These are phyloP conservation scores for Diaperis boleti DNA, from an alignment of 2,888 invertebrate species.

Conservation along the genomic window DNA sequence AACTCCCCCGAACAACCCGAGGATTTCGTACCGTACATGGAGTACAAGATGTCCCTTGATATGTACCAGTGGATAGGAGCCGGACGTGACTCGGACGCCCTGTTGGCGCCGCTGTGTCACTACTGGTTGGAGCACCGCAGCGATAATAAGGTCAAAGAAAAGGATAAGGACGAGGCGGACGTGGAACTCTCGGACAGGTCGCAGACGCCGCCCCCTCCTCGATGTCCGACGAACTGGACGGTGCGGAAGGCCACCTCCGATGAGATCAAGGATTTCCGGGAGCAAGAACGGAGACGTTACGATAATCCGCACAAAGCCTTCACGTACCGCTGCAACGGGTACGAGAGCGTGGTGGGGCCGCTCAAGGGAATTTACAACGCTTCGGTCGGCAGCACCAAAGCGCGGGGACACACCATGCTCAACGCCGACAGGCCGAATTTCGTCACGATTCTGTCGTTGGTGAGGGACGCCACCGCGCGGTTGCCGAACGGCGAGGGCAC, in stretches of 20 bases:
- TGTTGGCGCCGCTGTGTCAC: constrained; percentile 79
- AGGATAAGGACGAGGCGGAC: constrained; percentile 63
- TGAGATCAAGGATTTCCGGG: constrained; percentile 82
- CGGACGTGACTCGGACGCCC: constrained; percentile 88
- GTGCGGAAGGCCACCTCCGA: constrained; percentile 83
- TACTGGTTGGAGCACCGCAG: constrained; percentile 81
- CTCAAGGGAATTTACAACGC: constrained; percentile 75
- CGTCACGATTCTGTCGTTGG: constrained; percentile 90
- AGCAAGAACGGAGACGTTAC: constrained; percentile 87
- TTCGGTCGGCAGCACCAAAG: constrained; percentile 71
- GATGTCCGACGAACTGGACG: constrained; percentile 85
- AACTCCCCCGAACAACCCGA: constrained; percentile 84
- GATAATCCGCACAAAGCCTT: constrained; percentile 92
- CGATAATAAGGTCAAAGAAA: constrained; percentile 59
- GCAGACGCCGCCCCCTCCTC: constrained; percentile 69
- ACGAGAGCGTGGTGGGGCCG: constrained; percentile 85
- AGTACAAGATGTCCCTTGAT: constrained; percentile 80
- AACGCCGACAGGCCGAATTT: constrained; percentile 87
- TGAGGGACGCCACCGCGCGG: constrained; percentile 93
- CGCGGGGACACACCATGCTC: constrained; percentile 87
- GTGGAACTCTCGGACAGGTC: constrained; percentile 63
- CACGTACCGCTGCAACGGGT: constrained; percentile 85
- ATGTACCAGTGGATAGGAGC: constrained; percentile 95
- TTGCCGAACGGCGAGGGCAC: constrained; percentile 96
- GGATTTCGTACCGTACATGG: constrained; percentile 90